Conservation (phyloP, 2,113 vertebrate genomes). For the Accipiter virgatus region DNA sequence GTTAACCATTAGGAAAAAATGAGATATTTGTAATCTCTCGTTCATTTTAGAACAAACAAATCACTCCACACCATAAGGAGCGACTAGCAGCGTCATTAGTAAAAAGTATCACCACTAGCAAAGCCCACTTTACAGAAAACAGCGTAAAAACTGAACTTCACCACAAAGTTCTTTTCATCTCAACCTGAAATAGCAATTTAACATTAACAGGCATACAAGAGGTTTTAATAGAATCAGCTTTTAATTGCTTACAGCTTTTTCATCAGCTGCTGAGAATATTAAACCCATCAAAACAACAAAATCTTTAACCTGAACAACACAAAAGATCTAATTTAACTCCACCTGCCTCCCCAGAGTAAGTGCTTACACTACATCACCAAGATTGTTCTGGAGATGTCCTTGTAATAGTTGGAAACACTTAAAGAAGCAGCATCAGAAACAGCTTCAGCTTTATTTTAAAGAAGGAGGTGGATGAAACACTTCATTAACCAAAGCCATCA, state of each 20-base stretch:
- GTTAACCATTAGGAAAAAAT: not conserved
- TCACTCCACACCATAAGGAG: not conserved
- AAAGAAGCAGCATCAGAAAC: not conserved
- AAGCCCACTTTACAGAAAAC: not conserved
- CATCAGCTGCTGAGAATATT: not conserved
- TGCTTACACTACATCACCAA: not conserved
- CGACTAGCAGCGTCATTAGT: not conserved
- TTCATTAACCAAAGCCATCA: not conserved
- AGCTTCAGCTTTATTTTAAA: not conserved
- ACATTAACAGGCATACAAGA: not conserved
- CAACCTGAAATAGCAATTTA: not conserved
- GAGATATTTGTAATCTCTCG: not conserved
- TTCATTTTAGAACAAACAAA: not conserved
- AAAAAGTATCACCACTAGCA: not conserved
- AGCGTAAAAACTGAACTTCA: not conserved
- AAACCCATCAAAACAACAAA: constrained; percentile 8
- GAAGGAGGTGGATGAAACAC: not conserved
- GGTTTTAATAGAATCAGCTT: not conserved
- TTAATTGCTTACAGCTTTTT: constrained; percentile 11
- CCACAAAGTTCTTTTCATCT: not conserved
- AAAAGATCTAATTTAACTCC: not conserved
- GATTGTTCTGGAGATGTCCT: not conserved
- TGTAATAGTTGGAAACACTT: not conserved
- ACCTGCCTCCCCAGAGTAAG: not conserved
- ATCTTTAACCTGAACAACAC: not conserved